Evolutionary conservation across 2,888 invertebrate genomes (phyloP).

Genomic region (Dryocosmus kuriphilus): DNA sequence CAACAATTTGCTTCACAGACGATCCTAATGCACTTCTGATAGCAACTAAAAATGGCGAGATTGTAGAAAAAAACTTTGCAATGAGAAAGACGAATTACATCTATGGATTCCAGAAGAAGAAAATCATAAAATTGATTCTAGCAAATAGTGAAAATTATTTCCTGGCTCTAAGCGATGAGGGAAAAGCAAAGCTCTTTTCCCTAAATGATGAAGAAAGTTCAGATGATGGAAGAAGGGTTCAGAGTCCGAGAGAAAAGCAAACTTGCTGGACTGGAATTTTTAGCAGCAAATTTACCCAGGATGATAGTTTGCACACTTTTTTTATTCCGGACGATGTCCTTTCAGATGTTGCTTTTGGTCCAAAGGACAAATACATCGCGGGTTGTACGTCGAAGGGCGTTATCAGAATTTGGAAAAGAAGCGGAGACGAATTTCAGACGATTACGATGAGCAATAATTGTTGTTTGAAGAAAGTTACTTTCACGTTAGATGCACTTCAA

Average conservation of each 20-base stretch:
- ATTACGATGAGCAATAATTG: conserved; percentile 14
- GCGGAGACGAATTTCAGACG: conserved; percentile 15
- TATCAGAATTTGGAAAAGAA: conserved; percentile 61
- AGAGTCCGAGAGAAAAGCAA: conserved; percentile 72
- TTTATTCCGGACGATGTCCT: conserved; percentile 61
- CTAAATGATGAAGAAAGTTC: conserved; percentile 60
- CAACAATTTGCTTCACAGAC: conserved; percentile 80
- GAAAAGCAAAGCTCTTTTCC: conserved; percentile 80
- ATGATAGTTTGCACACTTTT: conserved; percentile 66
- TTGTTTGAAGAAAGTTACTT: conserved; percentile 48
- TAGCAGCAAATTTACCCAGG: conserved; percentile 56
- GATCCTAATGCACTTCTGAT: conserved; percentile 77
- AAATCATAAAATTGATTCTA: conserved; percentile 77
- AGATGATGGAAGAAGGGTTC: conserved; percentile 44
- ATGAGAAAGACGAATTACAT: conserved; percentile 79
- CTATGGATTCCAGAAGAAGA: conserved; percentile 60
- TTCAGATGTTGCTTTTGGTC: conserved; percentile 66
- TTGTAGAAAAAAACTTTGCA: conserved; percentile 81
- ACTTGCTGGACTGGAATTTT: conserved; percentile 65
- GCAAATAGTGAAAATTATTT: conserved; percentile 79
- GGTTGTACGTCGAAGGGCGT: conserved; percentile 68
- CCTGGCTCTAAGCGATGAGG: conserved; percentile 81
- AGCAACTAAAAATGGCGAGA: conserved; percentile 78
- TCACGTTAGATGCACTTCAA: conserved; percentile 53
- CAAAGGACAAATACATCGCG: conserved; percentile 63